A percentile compares a stretch with the other conserved stretches of the same genome.
Evolutionary conservation across 2,888 invertebrate genomes (phyloP).

Genomic region (Allygus modestus): DNA sequence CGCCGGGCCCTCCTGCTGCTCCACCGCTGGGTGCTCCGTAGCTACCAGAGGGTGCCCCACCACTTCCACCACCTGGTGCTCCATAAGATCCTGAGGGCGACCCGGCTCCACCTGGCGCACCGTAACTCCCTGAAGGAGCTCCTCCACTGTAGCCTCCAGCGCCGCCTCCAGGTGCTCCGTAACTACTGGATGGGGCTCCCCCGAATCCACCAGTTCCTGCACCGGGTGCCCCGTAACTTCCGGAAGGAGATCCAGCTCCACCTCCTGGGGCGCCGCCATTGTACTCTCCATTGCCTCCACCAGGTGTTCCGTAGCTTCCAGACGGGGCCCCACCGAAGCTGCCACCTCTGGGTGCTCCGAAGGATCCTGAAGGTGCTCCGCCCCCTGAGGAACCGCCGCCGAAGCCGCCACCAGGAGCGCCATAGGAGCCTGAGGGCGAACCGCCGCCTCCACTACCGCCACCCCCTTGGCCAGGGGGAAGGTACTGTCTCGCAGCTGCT

Average conservation of each 20-base stretch:
- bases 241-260: slow-evolving; percentile 14
- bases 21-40: slow-evolving; percentile 47
- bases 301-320: slow-evolving; percentile 5
- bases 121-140: background rate
- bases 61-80: slow-evolving; percentile 44
- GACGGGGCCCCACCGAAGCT: slow-evolving; percentile 15
- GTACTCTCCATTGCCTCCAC: slow-evolving; percentile 38
- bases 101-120: slow-evolving; percentile 45
- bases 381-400: slow-evolving; percentile 29
- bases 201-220: slow-evolving; percentile 26
- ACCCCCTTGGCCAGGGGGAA: slow-evolving; percentile 60
- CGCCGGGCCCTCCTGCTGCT: background rate
- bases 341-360: slow-evolving; percentile 20
- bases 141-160: slow-evolving; percentile 37
- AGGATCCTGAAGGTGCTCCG: background rate
- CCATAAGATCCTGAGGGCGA: slow-evolving; percentile 59
- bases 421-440: background rate
- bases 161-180: slow-evolving; percentile 25
- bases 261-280: slow-evolving; percentile 14
- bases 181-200: background rate
- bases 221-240: slow-evolving; percentile 17
- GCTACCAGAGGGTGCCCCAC: slow-evolving; percentile 45
- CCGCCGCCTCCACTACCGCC: slow-evolving; percentile 45
- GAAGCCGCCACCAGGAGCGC: background rate
- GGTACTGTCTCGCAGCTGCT: slow-evolving; percentile 54